Percentiles rank a stretch among this genome's conserved stretches.
These are phyloP conservation scores for Pomatostomus ruficeps DNA, from an alignment of 2,113 vertebrate genomes.

Conservation along the genomic window DNA sequence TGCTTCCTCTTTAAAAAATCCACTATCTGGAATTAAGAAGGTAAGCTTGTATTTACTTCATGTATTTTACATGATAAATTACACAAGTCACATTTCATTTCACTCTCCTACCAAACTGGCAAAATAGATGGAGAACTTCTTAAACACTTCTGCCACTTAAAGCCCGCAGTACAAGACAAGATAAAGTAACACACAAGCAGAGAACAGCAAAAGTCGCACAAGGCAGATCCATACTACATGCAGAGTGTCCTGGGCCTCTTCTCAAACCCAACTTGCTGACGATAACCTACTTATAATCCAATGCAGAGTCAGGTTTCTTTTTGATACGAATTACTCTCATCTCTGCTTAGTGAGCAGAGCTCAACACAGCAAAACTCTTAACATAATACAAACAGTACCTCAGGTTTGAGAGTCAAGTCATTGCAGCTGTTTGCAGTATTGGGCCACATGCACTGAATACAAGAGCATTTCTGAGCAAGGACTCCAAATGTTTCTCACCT, in stretches of 20 bases:
- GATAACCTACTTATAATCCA: not conserved
- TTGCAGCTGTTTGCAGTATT: not conserved
- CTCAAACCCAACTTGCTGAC: not conserved
- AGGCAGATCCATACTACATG: not conserved
- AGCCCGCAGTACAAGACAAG: not conserved
- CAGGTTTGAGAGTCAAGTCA: not conserved
- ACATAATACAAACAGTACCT: not conserved
- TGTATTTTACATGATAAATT: not conserved
- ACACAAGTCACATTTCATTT: not conserved
- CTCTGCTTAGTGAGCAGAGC: not conserved
- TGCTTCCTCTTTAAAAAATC: conserved; percentile 92
- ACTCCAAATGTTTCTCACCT: not conserved
- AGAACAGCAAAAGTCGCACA: not conserved
- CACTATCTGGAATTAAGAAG: conserved; percentile 80
- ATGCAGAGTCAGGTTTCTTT: not conserved
- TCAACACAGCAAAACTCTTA: not conserved
- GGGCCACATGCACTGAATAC: not conserved
- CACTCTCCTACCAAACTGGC: not conserved
- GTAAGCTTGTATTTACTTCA: not conserved
- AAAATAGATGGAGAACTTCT: not conserved
- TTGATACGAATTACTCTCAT: not conserved
- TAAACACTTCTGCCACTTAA: not conserved
- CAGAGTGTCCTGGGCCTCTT: not conserved
- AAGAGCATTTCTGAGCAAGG: not conserved
- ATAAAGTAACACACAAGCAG: not conserved